A percentile compares a stretch with the other conserved stretches of the same genome.
These are phyloP conservation scores for Dynastes hyllus DNA, from an alignment of 2,888 invertebrate genomes.

Conservation along the genomic window DNA sequence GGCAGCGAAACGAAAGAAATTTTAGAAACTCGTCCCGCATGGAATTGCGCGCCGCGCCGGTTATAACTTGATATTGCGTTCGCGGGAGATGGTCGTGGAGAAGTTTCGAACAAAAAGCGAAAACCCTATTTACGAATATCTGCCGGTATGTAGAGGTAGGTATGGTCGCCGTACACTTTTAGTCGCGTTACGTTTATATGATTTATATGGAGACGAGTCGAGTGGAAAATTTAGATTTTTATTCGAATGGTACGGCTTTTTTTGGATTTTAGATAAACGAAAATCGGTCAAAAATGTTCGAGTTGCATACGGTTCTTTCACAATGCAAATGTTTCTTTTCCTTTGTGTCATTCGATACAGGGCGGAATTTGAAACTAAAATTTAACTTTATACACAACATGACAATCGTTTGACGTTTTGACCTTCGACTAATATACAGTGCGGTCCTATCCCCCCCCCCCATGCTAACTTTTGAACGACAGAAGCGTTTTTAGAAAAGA, in stretches of 20 bases:
- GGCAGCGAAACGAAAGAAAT: conserved; percentile 30
- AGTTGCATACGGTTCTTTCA: conserved; percentile 1
- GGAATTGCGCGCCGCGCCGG: conserved; percentile 25
- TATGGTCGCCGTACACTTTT: too few relatives aligned
- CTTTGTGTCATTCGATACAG: too few relatives aligned
- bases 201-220: conserved; percentile 23
- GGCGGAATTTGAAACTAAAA: too few relatives aligned
- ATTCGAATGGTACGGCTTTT: not conserved
- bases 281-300: too few relatives aligned
- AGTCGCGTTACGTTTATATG: conserved; percentile 4
- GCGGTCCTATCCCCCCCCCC: too few relatives aligned
- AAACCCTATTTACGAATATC: conserved; percentile 7
- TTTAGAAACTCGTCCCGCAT: conserved; percentile 23
- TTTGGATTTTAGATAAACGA: conserved; percentile 18
- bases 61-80: conserved; percentile 33
- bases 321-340: not conserved
- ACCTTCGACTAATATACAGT: not conserved
- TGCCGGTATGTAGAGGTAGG: not conserved
- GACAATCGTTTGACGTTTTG: not conserved
- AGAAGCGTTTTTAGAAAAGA: too few relatives aligned
- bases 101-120: conserved; percentile 25
- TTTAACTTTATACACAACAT: too few relatives aligned
- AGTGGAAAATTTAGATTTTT: conserved; percentile 42
- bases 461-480: too few relatives aligned
- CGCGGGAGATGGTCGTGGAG: conserved; percentile 17